phyloP scores from a whole-genome alignment of 2,113 vertebrate species.

The Psophia crepitans region DNA sequence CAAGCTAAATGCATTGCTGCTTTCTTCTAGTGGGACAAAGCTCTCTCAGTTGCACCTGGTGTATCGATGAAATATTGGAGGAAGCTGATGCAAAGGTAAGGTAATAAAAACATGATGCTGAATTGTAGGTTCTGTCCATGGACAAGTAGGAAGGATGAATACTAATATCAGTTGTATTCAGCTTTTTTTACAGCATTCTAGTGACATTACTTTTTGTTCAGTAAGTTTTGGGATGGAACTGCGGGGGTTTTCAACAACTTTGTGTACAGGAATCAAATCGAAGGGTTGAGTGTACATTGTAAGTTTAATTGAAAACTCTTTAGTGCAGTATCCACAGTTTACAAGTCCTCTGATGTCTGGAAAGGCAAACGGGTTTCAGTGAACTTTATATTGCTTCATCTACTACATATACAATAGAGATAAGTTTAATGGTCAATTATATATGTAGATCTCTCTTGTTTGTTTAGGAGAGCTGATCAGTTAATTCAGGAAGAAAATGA shows the following conservation, averaged over 20 bases:
- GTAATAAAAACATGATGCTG: background rate
- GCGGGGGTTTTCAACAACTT: background rate
- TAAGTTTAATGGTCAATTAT: background rate
- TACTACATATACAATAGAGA: background rate
- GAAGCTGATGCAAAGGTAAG: slow-evolving; percentile 96
- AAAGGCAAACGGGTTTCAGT: background rate
- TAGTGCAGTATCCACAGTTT: background rate
- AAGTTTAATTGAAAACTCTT: background rate
- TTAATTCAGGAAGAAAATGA: slow-evolving; percentile 94
- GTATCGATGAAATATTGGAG: slow-evolving; percentile 99
- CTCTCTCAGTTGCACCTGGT: slow-evolving; percentile 91
- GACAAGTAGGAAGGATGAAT: background rate
- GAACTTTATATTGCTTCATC: background rate
- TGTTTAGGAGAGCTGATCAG: slow-evolving; percentile 90
- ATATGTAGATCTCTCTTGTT: background rate
- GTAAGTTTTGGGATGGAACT: background rate
- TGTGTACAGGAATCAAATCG: background rate
- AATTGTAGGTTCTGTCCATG: background rate
- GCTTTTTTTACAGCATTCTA: background rate
- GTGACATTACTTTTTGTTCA: background rate
- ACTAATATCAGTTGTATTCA: background rate
- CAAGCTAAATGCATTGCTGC: background rate
- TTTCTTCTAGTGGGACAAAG: slow-evolving; percentile 92
- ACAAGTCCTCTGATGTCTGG: background rate
- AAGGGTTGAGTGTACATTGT: background rate